Percentiles rank a stretch among this genome's conserved stretches.
Evolutionary conservation across 2,888 invertebrate species (phyloP).

Genomic region (Pandemis corylana): DNA sequence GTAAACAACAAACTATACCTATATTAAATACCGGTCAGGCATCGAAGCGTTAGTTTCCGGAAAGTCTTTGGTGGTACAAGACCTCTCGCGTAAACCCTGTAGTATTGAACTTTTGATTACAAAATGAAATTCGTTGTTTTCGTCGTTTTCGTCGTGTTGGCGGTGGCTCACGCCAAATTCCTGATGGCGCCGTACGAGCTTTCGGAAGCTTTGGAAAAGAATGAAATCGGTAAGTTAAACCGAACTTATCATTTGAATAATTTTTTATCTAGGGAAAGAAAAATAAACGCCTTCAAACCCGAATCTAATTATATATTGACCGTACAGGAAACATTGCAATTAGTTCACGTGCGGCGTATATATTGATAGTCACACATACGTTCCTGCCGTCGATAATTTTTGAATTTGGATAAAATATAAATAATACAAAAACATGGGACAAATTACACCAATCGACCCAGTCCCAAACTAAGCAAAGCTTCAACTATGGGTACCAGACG

Average conservation of each 20-base stretch:
- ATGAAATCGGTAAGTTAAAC: constrained; percentile 24
- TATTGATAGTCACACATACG: too few species aligned
- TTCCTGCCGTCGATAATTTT: too few species aligned
- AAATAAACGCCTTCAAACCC: too few species aligned
- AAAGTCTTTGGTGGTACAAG: neutral
- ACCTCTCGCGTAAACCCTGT: neutral
- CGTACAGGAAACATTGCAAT: too few species aligned
- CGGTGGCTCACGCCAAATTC: constrained; percentile 14
- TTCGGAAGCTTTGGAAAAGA: neutral
- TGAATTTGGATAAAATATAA: too few species aligned
- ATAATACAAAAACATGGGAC: too few species aligned
- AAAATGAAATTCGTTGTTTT: constrained; percentile 26
- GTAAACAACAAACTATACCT: neutral
- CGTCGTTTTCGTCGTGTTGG: constrained; percentile 8
- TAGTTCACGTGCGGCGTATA: too few species aligned
- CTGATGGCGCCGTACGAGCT: neutral
- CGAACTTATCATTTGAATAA: neutral
- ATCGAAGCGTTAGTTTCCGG: constrained; percentile 1
- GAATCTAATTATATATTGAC: too few species aligned
- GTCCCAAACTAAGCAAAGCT: too few species aligned
- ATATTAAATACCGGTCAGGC: neutral
- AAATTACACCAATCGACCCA: too few species aligned
- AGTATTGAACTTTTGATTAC: neutral
- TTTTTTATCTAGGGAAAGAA: too few species aligned
- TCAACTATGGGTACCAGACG: too few species aligned